Conservation (phyloP, 2,888 invertebrate genomes). For the Lacanobia oleracea region DNA sequence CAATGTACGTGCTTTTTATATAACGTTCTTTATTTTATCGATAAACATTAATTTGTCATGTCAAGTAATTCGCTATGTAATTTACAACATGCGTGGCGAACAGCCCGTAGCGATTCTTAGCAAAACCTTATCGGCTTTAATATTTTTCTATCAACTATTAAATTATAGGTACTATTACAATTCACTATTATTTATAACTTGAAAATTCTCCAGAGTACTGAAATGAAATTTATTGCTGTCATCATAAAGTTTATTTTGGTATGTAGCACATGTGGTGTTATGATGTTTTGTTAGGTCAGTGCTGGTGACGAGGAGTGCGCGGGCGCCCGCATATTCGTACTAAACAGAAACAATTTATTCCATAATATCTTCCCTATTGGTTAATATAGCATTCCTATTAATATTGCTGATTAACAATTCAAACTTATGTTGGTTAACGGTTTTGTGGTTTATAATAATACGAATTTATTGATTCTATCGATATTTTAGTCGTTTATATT, state of each 20-base stretch:
- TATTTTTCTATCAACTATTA: slow-evolving; percentile 81
- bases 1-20: slow-evolving; percentile 52
- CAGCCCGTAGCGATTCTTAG: slow-evolving; percentile 75
- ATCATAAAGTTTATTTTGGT: slow-evolving; percentile 69
- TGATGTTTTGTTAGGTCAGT: slow-evolving; percentile 60
- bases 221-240: slow-evolving; percentile 30
- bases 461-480: slow-evolving; percentile 30
- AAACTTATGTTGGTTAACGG: slow-evolving; percentile 86
- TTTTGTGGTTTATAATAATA: slow-evolving; percentile 73
- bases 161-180: slow-evolving; percentile 71
- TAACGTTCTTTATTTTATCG: slow-evolving; percentile 19
- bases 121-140: slow-evolving; percentile 77
- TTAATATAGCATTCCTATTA: slow-evolving; percentile 87
- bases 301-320: slow-evolving; percentile 72
- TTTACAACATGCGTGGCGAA: slow-evolving; percentile 69
- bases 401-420: slow-evolving; percentile 80
- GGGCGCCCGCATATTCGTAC: slow-evolving; percentile 84
- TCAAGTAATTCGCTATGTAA: slow-evolving; percentile 54
- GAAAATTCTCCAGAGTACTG: neutral
- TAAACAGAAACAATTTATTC: slow-evolving; percentile 79
- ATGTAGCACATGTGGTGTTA: slow-evolving; percentile 60
- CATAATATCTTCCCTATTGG: slow-evolving; percentile 86
- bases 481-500: neutral
- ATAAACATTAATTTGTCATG: slow-evolving; percentile 41
- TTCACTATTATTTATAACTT: slow-evolving; percentile 55